Percentiles rank a stretch among this genome's conserved stretches.
phyloP scores from a whole-genome alignment of 2,888 invertebrate genomes.

The Lamellibrachia satsuma region DNA sequence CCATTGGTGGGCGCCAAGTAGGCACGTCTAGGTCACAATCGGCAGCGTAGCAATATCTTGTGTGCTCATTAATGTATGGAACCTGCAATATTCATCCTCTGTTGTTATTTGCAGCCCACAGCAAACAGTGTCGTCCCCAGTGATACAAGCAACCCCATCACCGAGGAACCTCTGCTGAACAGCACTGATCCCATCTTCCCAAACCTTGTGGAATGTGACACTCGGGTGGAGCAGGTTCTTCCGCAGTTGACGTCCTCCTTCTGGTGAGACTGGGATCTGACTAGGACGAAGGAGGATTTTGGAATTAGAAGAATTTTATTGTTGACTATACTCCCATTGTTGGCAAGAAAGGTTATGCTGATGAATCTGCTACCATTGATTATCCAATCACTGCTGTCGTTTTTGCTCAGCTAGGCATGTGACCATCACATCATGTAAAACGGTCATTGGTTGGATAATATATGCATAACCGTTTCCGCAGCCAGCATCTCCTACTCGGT shows the following conservation, averaged over 20 bases:
- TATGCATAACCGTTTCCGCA: no score
- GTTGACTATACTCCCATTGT: no score
- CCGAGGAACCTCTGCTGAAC: slow-evolving; percentile 54
- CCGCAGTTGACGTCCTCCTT: slow-evolving; percentile 58
- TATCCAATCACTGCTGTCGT: no score
- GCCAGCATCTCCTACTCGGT: no score
- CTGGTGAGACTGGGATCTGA: slow-evolving; percentile 48
- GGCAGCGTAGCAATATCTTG: neutral
- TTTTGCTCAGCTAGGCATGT: no score
- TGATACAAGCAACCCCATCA: neutral
- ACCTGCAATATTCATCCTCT: neutral
- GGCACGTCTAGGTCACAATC: no score
- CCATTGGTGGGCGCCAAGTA: no score
- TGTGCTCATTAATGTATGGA: neutral
- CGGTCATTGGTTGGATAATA: no score
- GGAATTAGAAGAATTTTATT: neutral
- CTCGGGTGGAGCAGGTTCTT: slow-evolving; percentile 52
- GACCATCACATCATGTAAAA: no score
- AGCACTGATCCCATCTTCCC: slow-evolving; percentile 53
- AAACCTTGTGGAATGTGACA: slow-evolving; percentile 49
- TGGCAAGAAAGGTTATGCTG: no score
- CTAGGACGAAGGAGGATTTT: neutral
- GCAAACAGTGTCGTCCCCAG: neutral
- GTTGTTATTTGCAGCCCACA: neutral
- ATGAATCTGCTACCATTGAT: no score